Conservation (phyloP, 2,797 vertebrate species). For the Eremophila alpestris region DNA sequence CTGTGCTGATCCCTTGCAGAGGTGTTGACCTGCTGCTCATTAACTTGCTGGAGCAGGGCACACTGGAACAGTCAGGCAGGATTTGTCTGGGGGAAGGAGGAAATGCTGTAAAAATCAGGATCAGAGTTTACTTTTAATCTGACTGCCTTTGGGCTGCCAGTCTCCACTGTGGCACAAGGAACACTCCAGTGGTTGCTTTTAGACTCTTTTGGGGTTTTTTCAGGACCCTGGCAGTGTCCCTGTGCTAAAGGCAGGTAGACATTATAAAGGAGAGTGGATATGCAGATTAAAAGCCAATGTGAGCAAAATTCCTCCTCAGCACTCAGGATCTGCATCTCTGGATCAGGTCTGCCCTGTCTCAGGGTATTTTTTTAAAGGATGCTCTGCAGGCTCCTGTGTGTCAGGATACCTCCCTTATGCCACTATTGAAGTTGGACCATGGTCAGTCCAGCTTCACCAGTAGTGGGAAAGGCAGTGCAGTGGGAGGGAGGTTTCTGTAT, state of each 20-base stretch:
- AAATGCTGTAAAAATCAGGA: background rate
- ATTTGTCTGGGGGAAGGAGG: background rate
- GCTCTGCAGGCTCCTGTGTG: background rate
- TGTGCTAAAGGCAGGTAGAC: background rate
- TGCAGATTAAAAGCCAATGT: background rate
- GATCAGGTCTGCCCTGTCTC: background rate
- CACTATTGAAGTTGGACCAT: background rate
- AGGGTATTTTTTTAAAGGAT: background rate
- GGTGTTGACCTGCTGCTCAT: background rate
- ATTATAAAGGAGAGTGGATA: background rate
- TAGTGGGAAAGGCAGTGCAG: background rate
- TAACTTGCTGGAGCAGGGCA: background rate
- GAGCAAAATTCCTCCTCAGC: background rate
- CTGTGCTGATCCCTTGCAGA: background rate
- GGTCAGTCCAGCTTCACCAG: background rate
- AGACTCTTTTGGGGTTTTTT: background rate
- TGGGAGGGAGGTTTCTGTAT: background rate
- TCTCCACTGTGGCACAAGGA: background rate
- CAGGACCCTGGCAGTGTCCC: rapidly evolving
- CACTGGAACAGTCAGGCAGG: rapidly evolving
- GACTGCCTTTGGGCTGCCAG: background rate
- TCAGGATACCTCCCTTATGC: background rate
- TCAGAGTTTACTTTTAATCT: background rate
- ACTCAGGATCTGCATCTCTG: background rate
- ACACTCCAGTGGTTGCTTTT: background rate